These are phyloP conservation scores for Eugnorisma glareosa DNA, from an alignment of 2,888 invertebrate species.

Conservation along the genomic window DNA sequence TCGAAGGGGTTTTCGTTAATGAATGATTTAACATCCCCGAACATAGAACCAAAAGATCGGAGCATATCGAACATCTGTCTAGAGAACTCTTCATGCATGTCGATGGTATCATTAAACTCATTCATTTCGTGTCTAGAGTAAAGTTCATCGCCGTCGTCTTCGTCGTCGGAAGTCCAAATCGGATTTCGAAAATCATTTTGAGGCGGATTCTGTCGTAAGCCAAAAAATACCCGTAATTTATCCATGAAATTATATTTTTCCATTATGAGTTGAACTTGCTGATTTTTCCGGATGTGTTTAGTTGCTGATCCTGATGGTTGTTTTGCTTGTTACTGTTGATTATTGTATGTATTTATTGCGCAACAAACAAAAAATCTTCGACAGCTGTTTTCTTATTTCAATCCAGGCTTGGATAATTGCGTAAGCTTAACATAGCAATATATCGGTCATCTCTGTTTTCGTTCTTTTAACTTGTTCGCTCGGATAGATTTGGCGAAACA, in stretches of 20 bases:
- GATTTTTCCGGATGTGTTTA: conserved; percentile 64
- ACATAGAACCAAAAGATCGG: conserved; percentile 80
- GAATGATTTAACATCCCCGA: conserved; percentile 82
- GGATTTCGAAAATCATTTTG: conserved; percentile 88
- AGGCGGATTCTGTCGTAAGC: conserved; percentile 79
- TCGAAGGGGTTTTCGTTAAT: conserved; percentile 76
- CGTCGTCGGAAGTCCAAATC: conserved; percentile 87
- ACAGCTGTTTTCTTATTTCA: conserved; percentile 60
- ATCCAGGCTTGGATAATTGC: conserved; percentile 7
- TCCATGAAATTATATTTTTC: conserved; percentile 79
- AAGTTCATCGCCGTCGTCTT: conserved; percentile 86
- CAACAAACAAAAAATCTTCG: conserved; percentile 77
- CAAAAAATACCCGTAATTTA: conserved; percentile 82
- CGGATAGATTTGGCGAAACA: not conserved
- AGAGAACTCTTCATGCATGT: conserved; percentile 80
- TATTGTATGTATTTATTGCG: conserved; percentile 77
- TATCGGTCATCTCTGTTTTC: not conserved
- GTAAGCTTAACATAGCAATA: conserved; percentile 29
- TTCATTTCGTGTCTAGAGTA: conserved; percentile 77
- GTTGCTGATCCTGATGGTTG: conserved; percentile 64
- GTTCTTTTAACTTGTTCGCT: not conserved
- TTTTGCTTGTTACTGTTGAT: conserved; percentile 60
- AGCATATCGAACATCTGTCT: conserved; percentile 85
- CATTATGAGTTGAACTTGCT: conserved; percentile 72
- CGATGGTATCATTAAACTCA: conserved; percentile 70